phyloP scores from a whole-genome alignment of 2,113 vertebrate species.

The Sapajus apella region DNA sequence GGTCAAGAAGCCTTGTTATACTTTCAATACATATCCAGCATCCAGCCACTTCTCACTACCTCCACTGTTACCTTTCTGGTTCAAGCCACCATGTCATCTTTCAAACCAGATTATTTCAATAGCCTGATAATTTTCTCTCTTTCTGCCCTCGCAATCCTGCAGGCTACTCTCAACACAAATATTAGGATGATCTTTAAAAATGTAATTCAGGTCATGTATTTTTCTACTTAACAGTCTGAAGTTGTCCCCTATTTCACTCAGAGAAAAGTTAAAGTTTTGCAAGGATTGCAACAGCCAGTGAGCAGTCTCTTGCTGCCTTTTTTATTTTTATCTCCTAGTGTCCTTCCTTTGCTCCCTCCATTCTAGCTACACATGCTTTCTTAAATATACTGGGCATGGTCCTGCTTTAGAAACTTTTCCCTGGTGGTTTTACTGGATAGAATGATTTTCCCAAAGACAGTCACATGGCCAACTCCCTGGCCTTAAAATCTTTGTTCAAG shows the following conservation, averaged over 20 bases:
- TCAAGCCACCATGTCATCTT: not conserved
- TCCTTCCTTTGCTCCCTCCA: not conserved
- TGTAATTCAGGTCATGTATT: not conserved
- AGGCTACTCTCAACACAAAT: not conserved
- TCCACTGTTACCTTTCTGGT: not conserved
- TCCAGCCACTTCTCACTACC: not conserved
- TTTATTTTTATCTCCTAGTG: not conserved
- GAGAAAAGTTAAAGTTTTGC: not conserved
- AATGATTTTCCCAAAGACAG: not conserved
- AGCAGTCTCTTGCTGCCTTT: not conserved
- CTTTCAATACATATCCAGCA: not conserved
- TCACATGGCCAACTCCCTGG: not conserved
- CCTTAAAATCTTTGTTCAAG: not conserved
- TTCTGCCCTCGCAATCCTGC: not conserved
- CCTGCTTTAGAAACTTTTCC: not conserved
- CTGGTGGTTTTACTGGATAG: not conserved
- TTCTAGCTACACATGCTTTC: not conserved
- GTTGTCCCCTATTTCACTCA: not conserved
- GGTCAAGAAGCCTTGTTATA: not conserved
- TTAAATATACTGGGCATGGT: not conserved
- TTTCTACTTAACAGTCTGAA: not conserved
- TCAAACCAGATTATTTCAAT: not conserved
- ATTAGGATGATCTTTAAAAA: not conserved
- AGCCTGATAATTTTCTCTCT: not conserved
- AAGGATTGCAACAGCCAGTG: not conserved